phyloP scores from a whole-genome alignment of 2,113 vertebrate genomes.

The Microcebus griseorufus region DNA sequence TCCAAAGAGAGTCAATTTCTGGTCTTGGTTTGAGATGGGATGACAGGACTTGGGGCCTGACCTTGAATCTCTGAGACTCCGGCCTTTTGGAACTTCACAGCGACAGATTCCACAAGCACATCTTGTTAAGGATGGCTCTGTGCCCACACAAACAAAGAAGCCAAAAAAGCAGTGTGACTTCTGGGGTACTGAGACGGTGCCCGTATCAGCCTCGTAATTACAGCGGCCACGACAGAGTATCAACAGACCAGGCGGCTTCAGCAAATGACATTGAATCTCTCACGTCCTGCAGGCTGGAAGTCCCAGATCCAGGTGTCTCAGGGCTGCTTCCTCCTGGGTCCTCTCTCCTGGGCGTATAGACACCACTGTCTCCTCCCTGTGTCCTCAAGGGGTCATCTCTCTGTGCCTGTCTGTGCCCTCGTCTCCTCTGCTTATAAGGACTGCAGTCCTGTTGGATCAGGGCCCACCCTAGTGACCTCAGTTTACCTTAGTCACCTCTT shows the following conservation, averaged over 20 bases:
- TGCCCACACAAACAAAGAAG: background rate
- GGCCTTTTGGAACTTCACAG: background rate
- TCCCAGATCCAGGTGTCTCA: accelerated
- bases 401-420: background rate
- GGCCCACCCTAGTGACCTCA: background rate
- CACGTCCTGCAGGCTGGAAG: background rate
- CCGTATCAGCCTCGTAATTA: accelerated
- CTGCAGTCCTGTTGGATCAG: background rate
- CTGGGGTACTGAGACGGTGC: accelerated
- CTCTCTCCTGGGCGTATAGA: background rate
- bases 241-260: accelerated
- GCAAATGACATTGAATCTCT: accelerated
- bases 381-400: accelerated
- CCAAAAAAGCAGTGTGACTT: accelerated
- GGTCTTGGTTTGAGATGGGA: no score
- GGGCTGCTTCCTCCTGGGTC: background rate
- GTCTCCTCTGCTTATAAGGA: background rate
- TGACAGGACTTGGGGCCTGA: no score
- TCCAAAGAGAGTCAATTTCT: background rate
- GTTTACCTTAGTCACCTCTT: background rate
- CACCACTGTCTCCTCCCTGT: accelerated
- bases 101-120: background rate
- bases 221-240: accelerated
- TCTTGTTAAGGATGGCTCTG: background rate
- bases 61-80: accelerated